Percentiles rank a stretch among this genome's conserved stretches.
These are phyloP conservation scores for Sapajus apella DNA, from an alignment of 2,113 vertebrate genomes.

Conservation along the genomic window DNA sequence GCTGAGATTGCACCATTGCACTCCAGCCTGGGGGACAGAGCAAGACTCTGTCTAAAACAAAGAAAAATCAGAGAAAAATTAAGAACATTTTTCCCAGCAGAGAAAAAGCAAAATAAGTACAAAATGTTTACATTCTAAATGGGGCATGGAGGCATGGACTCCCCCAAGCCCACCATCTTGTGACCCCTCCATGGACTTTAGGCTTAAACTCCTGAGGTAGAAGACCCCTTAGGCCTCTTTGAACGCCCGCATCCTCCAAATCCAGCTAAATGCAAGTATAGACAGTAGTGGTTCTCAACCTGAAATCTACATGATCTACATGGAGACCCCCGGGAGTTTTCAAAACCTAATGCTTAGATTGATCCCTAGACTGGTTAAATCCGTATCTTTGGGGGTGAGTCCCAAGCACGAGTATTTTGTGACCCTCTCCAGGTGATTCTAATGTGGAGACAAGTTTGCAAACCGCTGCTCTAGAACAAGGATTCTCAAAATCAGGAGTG, in stretches of 20 bases:
- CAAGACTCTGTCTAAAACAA: too few relatives aligned
- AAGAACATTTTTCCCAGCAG: background rate
- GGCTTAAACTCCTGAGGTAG: background rate
- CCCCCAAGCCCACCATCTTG: background rate
- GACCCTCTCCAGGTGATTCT: background rate
- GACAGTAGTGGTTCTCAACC: background rate
- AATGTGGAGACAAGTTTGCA: background rate
- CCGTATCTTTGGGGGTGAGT: background rate
- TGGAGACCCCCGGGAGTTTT: background rate
- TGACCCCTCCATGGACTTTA: fast-evolving
- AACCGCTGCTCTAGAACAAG: background rate
- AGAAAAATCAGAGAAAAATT: background rate
- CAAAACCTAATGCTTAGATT: background rate
- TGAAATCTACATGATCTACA: background rate
- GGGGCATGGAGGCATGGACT: background rate
- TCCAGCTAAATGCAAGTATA: background rate
- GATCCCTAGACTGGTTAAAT: background rate
- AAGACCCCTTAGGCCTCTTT: background rate
- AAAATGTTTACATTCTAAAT: background rate
- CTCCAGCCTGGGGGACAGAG: too few relatives aligned
- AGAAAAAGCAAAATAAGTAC: background rate
- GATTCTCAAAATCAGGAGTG: background rate
- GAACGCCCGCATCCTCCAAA: background rate
- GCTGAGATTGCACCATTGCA: too few relatives aligned
- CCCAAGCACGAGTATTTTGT: background rate